A percentile compares a stretch with the other conserved stretches of the same genome.
Conservation (phyloP, 1,140 invertebrate genomes). For the Saxidomus purpurata region DNA sequence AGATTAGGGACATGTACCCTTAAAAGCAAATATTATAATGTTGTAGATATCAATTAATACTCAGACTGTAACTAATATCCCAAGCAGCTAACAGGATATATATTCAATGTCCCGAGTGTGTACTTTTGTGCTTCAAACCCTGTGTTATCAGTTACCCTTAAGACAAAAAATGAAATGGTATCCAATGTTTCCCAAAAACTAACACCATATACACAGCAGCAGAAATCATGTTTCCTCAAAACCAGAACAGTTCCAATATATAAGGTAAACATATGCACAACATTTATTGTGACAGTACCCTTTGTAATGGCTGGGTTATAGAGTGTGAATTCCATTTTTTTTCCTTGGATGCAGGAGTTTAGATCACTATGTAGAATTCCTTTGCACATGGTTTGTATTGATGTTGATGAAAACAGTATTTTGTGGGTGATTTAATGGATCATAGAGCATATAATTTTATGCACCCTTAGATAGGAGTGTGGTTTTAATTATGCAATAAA, state of each 20-base stretch:
- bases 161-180: background rate
- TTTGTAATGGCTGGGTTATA: constrained; percentile 8
- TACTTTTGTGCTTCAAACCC: too few relatives aligned
- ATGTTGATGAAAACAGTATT: too few relatives aligned
- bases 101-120: too few relatives aligned
- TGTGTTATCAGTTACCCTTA: too few relatives aligned
- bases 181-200: background rate
- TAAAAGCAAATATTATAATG: too few relatives aligned
- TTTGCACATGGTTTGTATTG: background rate
- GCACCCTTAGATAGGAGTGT: too few relatives aligned
- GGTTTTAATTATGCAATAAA: too few relatives aligned
- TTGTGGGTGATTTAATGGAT: too few relatives aligned
- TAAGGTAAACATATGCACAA: constrained; percentile 18
- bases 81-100: too few relatives aligned
- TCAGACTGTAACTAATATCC: too few relatives aligned
- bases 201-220: constrained; percentile 33
- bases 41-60: too few relatives aligned
- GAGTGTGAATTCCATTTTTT: constrained; percentile 4
- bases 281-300: background rate
- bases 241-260: background rate
- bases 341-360: background rate
- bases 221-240: background rate
- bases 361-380: background rate
- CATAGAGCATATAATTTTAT: background rate
- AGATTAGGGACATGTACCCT: too few relatives aligned